Conservation (phyloP, 2,113 vertebrate genomes). For the Rousettus leschenaultii region DNA sequence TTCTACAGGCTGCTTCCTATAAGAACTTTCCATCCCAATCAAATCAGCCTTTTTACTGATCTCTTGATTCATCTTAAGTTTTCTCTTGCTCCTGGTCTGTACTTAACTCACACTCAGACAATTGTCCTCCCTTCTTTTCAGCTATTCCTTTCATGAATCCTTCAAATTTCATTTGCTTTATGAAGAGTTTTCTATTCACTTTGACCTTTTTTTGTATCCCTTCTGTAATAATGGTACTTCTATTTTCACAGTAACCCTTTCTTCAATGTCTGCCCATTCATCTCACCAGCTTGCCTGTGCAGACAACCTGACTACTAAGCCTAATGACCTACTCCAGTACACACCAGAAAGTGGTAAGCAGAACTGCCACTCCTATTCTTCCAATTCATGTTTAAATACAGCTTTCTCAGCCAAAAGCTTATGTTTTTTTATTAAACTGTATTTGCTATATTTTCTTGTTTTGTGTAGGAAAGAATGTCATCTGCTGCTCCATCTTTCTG, state of each 20-base stretch:
- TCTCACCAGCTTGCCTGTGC: neutral
- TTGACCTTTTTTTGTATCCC: neutral
- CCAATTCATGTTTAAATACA: neutral
- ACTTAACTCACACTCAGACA: neutral
- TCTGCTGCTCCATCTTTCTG: neutral
- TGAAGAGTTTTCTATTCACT: neutral
- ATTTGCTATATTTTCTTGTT: neutral
- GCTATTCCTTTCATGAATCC: neutral
- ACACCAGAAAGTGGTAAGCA: accelerated
- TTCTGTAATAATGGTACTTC: neutral
- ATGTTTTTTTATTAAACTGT: neutral
- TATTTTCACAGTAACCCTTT: neutral
- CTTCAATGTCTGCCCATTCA: neutral
- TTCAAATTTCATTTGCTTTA: neutral
- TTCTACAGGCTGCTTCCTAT: neutral
- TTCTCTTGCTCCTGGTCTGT: neutral
- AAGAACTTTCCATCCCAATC: neutral
- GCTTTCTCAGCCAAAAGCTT: neutral
- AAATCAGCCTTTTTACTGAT: neutral
- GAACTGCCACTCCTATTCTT: neutral
- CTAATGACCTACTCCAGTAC: neutral
- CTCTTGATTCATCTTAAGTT: neutral
- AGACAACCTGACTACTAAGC: neutral
- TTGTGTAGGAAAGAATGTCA: neutral
- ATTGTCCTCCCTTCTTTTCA: neutral